phyloP scores from a whole-genome alignment of 2,113 vertebrate species.

The Lepisosteus osseus region DNA sequence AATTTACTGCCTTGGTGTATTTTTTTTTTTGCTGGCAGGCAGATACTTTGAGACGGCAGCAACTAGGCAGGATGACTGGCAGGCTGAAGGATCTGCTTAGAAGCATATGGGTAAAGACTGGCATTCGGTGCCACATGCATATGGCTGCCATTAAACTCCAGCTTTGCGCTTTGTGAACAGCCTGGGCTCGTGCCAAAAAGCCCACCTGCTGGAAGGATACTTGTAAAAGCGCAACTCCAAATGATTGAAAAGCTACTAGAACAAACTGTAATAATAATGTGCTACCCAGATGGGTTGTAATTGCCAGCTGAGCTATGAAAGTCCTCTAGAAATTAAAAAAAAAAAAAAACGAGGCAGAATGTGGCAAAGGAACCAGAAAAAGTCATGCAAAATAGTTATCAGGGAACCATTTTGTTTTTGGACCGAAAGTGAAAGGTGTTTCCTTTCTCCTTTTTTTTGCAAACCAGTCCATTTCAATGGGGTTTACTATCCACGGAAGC shows the following conservation, averaged over 20 bases:
- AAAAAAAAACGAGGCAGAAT: slow-evolving; percentile 72
- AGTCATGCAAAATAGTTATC: too few relatives aligned
- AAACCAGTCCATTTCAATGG: slow-evolving; percentile 54
- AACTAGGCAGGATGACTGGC: slow-evolving; percentile 79
- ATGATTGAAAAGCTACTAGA: slow-evolving; percentile 85
- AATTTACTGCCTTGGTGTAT: slow-evolving; percentile 83
- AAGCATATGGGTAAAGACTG: slow-evolving; percentile 78
- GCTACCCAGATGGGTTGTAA: slow-evolving; percentile 78
- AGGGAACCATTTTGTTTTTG: neutral
- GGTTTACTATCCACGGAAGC: slow-evolving; percentile 70
- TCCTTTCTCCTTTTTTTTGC: slow-evolving; percentile 6
- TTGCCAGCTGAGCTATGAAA: slow-evolving; percentile 79
- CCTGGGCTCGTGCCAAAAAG: slow-evolving; percentile 77
- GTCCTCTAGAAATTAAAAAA: slow-evolving; percentile 66
- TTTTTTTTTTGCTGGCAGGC: slow-evolving; percentile 72
- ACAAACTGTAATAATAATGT: slow-evolving; percentile 83
- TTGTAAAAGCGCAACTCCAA: slow-evolving; percentile 82
- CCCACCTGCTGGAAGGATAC: slow-evolving; percentile 85
- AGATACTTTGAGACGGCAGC: slow-evolving; percentile 75
- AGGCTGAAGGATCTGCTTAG: slow-evolving; percentile 74
- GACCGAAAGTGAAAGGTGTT: neutral
- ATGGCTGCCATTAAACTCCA: slow-evolving; percentile 81
- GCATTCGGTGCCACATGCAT: slow-evolving; percentile 69
- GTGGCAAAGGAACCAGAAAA: neutral
- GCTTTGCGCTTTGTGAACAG: slow-evolving; percentile 78